A percentile compares a stretch with the other conserved stretches of the same genome.
Conservation (phyloP, 2,113 vertebrate genomes). For the Nesogale talazaci region DNA sequence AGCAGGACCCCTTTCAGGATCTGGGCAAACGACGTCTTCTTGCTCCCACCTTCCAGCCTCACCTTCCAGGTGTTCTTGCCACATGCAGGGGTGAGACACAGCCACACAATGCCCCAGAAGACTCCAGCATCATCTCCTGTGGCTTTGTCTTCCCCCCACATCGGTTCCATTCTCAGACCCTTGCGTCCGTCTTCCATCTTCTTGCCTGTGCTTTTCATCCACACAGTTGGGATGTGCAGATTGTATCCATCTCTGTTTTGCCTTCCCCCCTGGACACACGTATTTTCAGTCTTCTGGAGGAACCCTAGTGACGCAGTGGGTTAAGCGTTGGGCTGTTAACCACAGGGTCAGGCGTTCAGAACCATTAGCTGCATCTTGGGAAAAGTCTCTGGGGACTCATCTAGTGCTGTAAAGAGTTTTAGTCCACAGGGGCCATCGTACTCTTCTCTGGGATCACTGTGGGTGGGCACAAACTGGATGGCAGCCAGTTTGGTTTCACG, state of each 20-base stretch:
- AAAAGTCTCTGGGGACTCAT: too few species aligned
- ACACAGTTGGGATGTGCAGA: background rate
- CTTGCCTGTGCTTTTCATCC: background rate
- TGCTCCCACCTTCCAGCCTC: background rate
- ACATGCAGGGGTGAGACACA: fast-evolving
- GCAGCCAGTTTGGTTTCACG: too few species aligned
- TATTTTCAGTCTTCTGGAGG: background rate
- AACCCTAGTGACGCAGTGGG: too few species aligned
- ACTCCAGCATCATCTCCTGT: background rate
- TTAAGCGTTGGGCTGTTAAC: too few species aligned
- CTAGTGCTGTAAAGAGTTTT: too few species aligned
- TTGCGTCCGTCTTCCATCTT: background rate
- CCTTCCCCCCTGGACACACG: too few species aligned
- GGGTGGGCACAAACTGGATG: too few species aligned
- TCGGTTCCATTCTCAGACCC: background rate
- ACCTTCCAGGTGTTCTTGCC: background rate
- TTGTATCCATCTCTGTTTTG: background rate
- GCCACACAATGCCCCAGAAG: background rate
- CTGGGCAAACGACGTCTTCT: fast-evolving
- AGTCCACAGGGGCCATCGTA: too few species aligned
- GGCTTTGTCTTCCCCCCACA: background rate
- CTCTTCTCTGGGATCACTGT: too few species aligned
- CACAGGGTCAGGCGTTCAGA: too few species aligned
- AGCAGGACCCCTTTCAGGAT: background rate
- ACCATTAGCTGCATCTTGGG: too few species aligned